These are phyloP conservation scores for Idris sp. DNA, from an alignment of 1,140 invertebrate species.

Conservation along the genomic window DNA sequence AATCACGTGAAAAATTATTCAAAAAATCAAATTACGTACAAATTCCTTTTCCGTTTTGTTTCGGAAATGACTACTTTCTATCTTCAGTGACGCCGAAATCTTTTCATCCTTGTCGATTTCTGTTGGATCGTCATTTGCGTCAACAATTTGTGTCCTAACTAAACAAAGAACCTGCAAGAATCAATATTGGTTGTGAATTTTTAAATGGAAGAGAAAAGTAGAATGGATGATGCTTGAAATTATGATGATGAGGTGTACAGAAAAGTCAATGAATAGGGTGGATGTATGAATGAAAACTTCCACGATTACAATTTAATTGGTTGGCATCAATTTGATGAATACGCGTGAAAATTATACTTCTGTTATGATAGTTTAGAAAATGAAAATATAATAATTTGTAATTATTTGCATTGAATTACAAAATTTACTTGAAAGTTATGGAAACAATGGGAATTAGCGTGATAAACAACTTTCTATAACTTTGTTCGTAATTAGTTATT, in stretches of 20 bases:
- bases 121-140: conserved; percentile 53
- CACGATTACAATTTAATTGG: too few relatives aligned
- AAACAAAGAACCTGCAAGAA: conserved; percentile 44
- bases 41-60: conserved; percentile 76
- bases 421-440: conserved; percentile 5
- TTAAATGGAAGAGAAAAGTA: conserved; percentile 19
- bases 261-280: neutral
- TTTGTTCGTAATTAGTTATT: too few relatives aligned
- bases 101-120: conserved; percentile 64
- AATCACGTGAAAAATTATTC: conserved; percentile 21
- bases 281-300: too few relatives aligned
- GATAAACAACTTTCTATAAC: too few relatives aligned
- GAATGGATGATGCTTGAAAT: conserved; percentile 4
- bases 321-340: too few relatives aligned
- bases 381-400: neutral
- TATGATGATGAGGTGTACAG: neutral
- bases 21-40: conserved; percentile 34
- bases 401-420: conserved; percentile 14
- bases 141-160: conserved; percentile 21
- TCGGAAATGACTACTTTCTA: conserved; percentile 66
- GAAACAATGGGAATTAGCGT: too few relatives aligned
- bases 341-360: neutral
- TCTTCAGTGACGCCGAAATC: conserved; percentile 75
- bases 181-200: neutral
- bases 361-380: neutral